Evolutionary conservation across 2,888 invertebrate species (phyloP), one percentile per base, ranked within the genome.

Genomic region (Cantharis nigra): DNA sequence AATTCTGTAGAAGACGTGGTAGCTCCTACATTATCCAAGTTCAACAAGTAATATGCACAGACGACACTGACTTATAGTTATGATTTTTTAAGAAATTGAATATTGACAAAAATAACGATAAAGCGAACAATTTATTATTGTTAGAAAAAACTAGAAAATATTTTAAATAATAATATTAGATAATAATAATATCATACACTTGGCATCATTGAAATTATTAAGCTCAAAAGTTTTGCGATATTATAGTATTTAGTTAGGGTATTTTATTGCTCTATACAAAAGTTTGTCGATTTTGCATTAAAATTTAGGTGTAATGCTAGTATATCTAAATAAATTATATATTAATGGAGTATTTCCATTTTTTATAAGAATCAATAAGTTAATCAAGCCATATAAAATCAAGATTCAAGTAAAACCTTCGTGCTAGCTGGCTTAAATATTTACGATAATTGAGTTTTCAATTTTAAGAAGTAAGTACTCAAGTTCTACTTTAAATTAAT

Each of bases 21-120:
- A 67, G 23, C 65, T 67, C 65, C 26, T 67, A 67, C 26, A 67
- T 67, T 67, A 67, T n/a, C 20, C 18, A 73, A 73, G 73, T 26
- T 76, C 73, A 76, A 76, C 76, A 76, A 76, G 76, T 76, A 78
- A 75, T 70, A 63, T 70, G 30, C 72, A 72, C 62, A 18, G 70
- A 49, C 49, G 49, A 49, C 49, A 49, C 9, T 49, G 49, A 49
- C 49, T 49, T 49, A 49, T 49, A 49, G 49, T 49, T 49, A 49
- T 49, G 49, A 49, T 49, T 49, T 49, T 49, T n/a, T 0, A 7
- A 49, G 49, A 49, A 49, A 7, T 49, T 49, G 49, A 49, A 49
- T 49, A 49, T 49, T n/a, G n/a, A 49, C 49, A 49, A 49, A 49
- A 49, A n/a, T 7, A 4, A n/a, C 5, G 9, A 49, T 49, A 49